Conservation (phyloP, 2,113 vertebrate genomes). For the Aphelocoma coerulescens region DNA sequence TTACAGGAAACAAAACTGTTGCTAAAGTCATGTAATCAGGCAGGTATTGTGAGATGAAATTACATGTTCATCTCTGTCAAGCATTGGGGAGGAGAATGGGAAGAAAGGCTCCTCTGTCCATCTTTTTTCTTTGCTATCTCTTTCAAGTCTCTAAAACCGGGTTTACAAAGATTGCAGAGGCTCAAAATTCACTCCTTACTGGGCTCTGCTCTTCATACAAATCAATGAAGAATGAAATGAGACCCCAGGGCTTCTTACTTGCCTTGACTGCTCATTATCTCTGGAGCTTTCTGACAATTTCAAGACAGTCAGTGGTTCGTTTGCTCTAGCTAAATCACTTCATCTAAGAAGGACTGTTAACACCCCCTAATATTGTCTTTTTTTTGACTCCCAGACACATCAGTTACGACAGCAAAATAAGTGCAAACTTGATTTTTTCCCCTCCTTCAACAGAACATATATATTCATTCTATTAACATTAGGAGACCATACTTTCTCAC, state of each 20-base stretch:
- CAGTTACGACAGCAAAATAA: not conserved
- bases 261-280: not conserved
- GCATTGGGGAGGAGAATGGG: not conserved
- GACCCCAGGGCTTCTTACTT: not conserved
- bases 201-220: not conserved
- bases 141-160: not conserved
- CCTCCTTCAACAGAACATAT: not conserved
- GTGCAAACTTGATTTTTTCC: not conserved
- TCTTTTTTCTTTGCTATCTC: not conserved
- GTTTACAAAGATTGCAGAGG: not conserved
- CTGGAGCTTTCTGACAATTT: not conserved
- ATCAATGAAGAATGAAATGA: not conserved
- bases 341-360: not conserved
- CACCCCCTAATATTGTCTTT: not conserved
- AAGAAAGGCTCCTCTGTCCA: not conserved
- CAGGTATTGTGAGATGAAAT: conserved; percentile 9
- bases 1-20: conserved; percentile 23
- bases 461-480: not conserved
- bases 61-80: not conserved
- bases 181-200: not conserved
- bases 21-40: not conserved
- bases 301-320: not conserved
- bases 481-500: not conserved
- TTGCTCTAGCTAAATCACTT: not conserved
- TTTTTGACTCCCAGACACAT: not conserved